Conservation (phyloP, 2,113 vertebrate species). For the Neogobius melanostomus region DNA sequence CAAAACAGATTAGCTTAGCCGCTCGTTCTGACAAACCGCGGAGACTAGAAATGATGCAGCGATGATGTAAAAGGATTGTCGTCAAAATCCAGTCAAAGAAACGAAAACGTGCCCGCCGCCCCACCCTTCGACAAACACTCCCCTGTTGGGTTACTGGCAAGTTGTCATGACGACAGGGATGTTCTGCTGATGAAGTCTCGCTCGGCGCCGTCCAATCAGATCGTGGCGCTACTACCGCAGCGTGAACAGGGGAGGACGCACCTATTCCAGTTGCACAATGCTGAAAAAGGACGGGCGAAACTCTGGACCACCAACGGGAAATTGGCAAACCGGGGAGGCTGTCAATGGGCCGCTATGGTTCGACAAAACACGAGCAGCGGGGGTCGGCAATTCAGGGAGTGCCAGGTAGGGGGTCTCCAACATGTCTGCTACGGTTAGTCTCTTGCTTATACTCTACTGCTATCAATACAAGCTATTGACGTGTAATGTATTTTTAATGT, state of each 20-base stretch:
- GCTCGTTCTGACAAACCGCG: constrained; percentile 26
- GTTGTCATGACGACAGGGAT: constrained; percentile 99
- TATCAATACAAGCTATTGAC: constrained; percentile 58
- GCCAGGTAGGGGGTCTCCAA: constrained; percentile 86
- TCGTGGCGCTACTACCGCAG: constrained; percentile 95
- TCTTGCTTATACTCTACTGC: constrained; percentile 46
- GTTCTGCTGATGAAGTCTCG: constrained; percentile 97
- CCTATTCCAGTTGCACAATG: constrained; percentile 96
- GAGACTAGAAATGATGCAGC: constrained; percentile 77
- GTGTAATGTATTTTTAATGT: constrained; percentile 42
- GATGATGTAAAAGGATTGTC: constrained; percentile 82
- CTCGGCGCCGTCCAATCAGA: constrained; percentile 97
- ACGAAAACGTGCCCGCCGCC: constrained; percentile 62
- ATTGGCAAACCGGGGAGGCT: constrained; percentile 82
- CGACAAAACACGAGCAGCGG: constrained; percentile 84
- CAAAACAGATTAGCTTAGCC: constrained; percentile 60
- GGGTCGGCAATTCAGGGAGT: constrained; percentile 82
- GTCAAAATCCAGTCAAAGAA: constrained; percentile 77
- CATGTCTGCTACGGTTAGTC: constrained; percentile 57
- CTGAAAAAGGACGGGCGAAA: constrained; percentile 89
- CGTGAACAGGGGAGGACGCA: constrained; percentile 96
- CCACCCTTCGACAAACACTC: constrained; percentile 68
- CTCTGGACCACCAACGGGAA: constrained; percentile 89
- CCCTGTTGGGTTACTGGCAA: constrained; percentile 83
- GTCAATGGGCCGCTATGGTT: constrained; percentile 84